phyloP scores from a whole-genome alignment of 2,797 vertebrate genomes.

The Siniperca scherzeri region DNA sequence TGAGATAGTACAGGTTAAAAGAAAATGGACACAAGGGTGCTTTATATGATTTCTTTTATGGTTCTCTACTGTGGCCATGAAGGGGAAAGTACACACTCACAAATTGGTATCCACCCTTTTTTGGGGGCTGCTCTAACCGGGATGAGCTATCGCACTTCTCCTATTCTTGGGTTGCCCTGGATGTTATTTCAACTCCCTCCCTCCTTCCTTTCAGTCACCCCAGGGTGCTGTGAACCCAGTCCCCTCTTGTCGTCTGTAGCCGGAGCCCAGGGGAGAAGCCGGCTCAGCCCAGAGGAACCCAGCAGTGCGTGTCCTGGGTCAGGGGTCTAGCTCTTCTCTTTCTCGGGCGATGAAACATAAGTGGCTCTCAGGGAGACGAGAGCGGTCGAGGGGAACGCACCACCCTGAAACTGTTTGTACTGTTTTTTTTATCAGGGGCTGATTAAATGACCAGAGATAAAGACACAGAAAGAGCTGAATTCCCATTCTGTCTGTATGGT shows the following conservation, averaged over 20 bases:
- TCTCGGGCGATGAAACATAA: constrained; percentile 75
- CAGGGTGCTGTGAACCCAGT: constrained; percentile 77
- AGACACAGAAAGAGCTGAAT: constrained; percentile 26
- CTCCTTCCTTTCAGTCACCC: constrained; percentile 64
- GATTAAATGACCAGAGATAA: constrained; percentile 67
- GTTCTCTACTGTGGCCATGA: constrained; percentile 13
- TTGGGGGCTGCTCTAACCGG: constrained; percentile 48
- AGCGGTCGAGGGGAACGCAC: constrained; percentile 58
- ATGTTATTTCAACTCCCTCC: constrained; percentile 80
- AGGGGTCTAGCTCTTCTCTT: constrained; percentile 72
- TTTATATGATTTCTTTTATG: constrained; percentile 41
- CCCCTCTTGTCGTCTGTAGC: constrained; percentile 49
- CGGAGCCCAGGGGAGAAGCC: constrained; percentile 47
- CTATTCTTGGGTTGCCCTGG: constrained; percentile 71
- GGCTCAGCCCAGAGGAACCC: constrained; percentile 64
- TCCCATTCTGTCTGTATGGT: constrained; percentile 25
- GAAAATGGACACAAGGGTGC: constrained; percentile 29
- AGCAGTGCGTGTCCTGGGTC: constrained; percentile 75
- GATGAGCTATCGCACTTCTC: constrained; percentile 71
- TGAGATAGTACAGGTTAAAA: constrained; percentile 33
- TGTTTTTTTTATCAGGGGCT: constrained; percentile 61
- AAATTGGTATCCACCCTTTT: constrained; percentile 49
- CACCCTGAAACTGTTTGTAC: constrained; percentile 56
- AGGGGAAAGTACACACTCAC: constrained; percentile 38
- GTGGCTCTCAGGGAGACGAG: constrained; percentile 59